Conservation (phyloP, 2,113 vertebrate species). For the Nothobranchius furzeri region DNA sequence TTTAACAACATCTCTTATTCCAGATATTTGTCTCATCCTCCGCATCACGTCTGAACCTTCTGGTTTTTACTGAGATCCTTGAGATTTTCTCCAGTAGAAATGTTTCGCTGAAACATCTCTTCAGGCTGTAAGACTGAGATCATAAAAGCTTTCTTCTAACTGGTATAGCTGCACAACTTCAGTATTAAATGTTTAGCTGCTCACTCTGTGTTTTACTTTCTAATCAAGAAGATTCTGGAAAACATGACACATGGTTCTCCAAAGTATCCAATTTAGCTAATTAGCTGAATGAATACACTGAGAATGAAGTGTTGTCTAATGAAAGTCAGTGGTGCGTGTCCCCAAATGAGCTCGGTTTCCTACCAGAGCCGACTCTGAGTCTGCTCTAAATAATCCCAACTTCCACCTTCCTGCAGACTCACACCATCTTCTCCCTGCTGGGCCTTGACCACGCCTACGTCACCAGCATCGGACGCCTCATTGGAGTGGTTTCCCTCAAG, state of each 20-base stretch:
- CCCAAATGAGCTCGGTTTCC: constrained; percentile 11
- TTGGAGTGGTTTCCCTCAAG: constrained; percentile 94
- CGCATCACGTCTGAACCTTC: no score
- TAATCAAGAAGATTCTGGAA: background rate
- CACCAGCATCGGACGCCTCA: constrained; percentile 95
- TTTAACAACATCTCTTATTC: no score
- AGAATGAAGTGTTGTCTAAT: constrained; percentile 35
- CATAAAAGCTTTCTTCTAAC: background rate
- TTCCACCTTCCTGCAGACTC: constrained; percentile 81
- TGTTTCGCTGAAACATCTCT: no score
- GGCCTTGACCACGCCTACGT: constrained; percentile 96
- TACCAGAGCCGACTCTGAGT: background rate
- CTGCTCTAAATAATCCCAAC: no score
- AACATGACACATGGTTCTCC: background rate
- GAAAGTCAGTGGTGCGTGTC: constrained; percentile 26
- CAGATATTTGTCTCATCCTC: no score
- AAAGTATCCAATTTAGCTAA: constrained; percentile 25
- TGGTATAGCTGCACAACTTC: background rate
- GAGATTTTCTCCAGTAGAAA: no score
- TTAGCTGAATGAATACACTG: constrained; percentile 16
- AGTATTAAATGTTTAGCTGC: background rate
- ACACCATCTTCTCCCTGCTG: constrained; percentile 95
- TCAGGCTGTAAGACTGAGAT: no score
- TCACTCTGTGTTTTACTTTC: no score
- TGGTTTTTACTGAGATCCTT: no score